A percentile compares a stretch with the other conserved stretches of the same genome.
These are phyloP conservation scores for Trissonchulus sp. DNA, from an alignment of 2,888 invertebrate genomes.

Conservation along the genomic window DNA sequence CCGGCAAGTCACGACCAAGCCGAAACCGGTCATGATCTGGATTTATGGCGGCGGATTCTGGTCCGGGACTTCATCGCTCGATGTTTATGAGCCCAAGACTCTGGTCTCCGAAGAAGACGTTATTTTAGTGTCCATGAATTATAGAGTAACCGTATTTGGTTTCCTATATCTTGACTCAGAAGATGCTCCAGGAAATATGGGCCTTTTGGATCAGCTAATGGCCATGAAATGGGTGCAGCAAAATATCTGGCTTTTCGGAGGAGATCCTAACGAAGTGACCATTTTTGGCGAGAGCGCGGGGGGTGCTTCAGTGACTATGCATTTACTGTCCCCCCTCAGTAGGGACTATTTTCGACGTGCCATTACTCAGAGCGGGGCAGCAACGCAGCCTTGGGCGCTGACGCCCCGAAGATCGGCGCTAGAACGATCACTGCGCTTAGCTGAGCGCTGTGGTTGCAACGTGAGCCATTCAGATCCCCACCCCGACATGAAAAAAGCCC, in stretches of 20 bases:
- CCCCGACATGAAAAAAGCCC: conserved; percentile 59
- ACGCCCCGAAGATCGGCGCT: neutral
- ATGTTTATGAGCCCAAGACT: conserved; percentile 85
- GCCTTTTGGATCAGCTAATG: conserved; percentile 90
- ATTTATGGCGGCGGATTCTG: conserved; percentile 65
- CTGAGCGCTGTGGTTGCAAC: conserved; percentile 25
- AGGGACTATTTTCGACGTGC: conserved; percentile 55
- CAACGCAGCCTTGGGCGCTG: conserved; percentile 78
- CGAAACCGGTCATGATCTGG: conserved; percentile 76
- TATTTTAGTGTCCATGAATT: conserved; percentile 87
- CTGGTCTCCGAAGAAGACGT: conserved; percentile 56
- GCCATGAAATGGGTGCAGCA: conserved; percentile 64
- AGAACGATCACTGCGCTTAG: neutral
- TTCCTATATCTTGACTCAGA: conserved; percentile 50
- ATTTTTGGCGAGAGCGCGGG: conserved; percentile 95
- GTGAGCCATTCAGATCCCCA: conserved; percentile 15
- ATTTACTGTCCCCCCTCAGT: conserved; percentile 56
- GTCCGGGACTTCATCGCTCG: conserved; percentile 72
- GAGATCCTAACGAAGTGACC: conserved; percentile 44
- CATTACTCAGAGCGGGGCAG: conserved; percentile 85
- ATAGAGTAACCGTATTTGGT: conserved; percentile 76
- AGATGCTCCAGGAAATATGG: conserved; percentile 69
- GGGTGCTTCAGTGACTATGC: conserved; percentile 76
- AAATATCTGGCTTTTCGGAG: conserved; percentile 65
- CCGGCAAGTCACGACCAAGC: neutral